These are phyloP conservation scores for Thymelicus lineola DNA, from an alignment of 2,888 invertebrate genomes.

Conservation along the genomic window DNA sequence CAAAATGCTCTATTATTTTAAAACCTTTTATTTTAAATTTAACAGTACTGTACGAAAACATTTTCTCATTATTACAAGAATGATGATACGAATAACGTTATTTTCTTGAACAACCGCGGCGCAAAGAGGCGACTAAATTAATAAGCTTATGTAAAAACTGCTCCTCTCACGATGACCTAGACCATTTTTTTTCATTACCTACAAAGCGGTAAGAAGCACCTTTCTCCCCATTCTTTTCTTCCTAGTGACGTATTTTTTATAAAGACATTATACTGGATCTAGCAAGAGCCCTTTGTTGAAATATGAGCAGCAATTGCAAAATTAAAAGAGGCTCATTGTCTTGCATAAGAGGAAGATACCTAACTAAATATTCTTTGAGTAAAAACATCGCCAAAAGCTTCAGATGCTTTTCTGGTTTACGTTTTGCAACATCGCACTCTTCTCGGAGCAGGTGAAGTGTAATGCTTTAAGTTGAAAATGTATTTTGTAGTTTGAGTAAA, in stretches of 20 bases:
- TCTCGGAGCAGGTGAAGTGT: background rate
- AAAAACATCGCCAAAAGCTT: slow-evolving; percentile 16
- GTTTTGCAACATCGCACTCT: background rate
- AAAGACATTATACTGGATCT: slow-evolving; percentile 58
- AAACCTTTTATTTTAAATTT: background rate
- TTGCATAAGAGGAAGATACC: slow-evolving; percentile 19
- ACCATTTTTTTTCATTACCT: slow-evolving; percentile 74
- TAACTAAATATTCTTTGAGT: slow-evolving; percentile 23
- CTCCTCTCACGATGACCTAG: slow-evolving; percentile 64
- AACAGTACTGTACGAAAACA: background rate
- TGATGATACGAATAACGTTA: slow-evolving; percentile 11
- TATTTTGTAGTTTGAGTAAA: background rate
- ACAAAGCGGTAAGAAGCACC: slow-evolving; percentile 61
- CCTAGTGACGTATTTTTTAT: slow-evolving; percentile 61
- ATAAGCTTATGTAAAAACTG: slow-evolving; percentile 69
- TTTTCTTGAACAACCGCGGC: slow-evolving; percentile 14
- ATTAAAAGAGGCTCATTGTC: slow-evolving; percentile 50
- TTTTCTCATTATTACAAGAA: slow-evolving; percentile 6
- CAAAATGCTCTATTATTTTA: background rate
- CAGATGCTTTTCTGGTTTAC: background rate
- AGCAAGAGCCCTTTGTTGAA: slow-evolving; percentile 58
- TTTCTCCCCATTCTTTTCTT: slow-evolving; percentile 59
- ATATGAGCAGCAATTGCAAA: slow-evolving; percentile 49
- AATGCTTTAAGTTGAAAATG: background rate
- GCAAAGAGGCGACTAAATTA: slow-evolving; percentile 52